Conservation (phyloP, 2,113 vertebrate genomes). For the Oreochromis tanganicae region DNA sequence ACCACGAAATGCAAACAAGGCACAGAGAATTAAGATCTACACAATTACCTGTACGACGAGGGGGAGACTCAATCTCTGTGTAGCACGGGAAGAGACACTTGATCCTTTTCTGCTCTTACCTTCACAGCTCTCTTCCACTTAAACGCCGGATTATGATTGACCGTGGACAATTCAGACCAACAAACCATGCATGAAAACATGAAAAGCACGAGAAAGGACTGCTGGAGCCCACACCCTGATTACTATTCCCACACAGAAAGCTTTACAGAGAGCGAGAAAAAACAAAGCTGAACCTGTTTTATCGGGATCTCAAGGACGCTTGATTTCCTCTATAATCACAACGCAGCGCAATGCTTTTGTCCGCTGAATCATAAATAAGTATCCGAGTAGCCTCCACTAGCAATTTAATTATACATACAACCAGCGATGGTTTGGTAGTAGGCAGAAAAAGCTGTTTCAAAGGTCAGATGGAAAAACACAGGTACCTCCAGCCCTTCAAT, state of each 20-base stretch:
- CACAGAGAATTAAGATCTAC: conserved; percentile 45
- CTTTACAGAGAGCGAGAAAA: neutral
- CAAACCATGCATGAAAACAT: conserved; percentile 40
- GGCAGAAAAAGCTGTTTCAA: neutral
- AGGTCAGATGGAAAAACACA: neutral
- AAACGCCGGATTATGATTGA: conserved; percentile 27
- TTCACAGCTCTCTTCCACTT: conserved; percentile 18
- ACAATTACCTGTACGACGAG: neutral
- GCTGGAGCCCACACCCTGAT: conserved; percentile 46
- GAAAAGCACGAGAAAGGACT: conserved; percentile 31
- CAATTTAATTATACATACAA: conserved; percentile 12
- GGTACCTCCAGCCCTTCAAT: conserved; percentile 6
- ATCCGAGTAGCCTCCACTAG: conserved; percentile 9
- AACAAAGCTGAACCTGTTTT: conserved; percentile 21
- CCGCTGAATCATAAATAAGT: conserved; percentile 50
- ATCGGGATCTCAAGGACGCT: conserved; percentile 50
- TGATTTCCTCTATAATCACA: conserved; percentile 29
- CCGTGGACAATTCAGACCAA: conserved; percentile 28
- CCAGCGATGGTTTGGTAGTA: neutral
- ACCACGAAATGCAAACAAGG: conserved; percentile 54
- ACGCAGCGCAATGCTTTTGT: conserved; percentile 45
- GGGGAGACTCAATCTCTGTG: conserved; percentile 8
- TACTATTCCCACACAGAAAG: conserved; percentile 5
- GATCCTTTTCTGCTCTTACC: conserved; percentile 26
- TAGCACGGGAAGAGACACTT: conserved; percentile 27